phyloP scores from a whole-genome alignment of 1,140 invertebrate genomes.

The Plodia interpunctella region DNA sequence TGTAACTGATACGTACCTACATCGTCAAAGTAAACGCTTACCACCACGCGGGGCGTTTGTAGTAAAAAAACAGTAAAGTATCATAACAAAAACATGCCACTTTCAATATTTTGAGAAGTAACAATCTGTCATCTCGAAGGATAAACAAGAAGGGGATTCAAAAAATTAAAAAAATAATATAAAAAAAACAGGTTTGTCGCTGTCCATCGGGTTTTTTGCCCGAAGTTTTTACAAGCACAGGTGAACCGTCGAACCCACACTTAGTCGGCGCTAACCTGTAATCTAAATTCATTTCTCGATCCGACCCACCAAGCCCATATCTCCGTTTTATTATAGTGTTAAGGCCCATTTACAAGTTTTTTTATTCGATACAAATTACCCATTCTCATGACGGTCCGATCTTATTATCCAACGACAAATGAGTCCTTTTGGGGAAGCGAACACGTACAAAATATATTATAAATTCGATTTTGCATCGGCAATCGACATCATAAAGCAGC shows the following conservation, averaged over 20 bases:
- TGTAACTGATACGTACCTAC: too few relatives aligned
- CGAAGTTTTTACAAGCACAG: constrained; percentile 60
- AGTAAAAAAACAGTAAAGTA: background rate
- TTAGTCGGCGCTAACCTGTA: constrained; percentile 73
- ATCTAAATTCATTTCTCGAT: constrained; percentile 77
- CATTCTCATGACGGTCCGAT: constrained; percentile 57
- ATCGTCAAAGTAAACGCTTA: too few relatives aligned
- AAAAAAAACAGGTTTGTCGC: background rate
- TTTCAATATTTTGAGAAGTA: background rate
- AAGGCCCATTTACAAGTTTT: constrained; percentile 70
- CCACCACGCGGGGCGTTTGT: background rate
- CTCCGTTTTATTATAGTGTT: constrained; percentile 72
- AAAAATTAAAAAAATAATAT: background rate
- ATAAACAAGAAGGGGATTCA: background rate
- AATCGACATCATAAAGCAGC: constrained; percentile 36
- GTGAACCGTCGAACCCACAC: constrained; percentile 65
- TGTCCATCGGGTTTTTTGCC: constrained; percentile 38
- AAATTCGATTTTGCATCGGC: constrained; percentile 26
- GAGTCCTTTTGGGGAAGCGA: constrained; percentile 35
- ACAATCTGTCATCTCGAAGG: background rate
- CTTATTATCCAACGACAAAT: constrained; percentile 51
- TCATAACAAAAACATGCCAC: background rate
- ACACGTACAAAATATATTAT: constrained; percentile 27
- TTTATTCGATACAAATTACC: constrained; percentile 74
- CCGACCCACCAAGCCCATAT: constrained; percentile 64